Evolutionary conservation across 2,888 invertebrate species (phyloP).

Genomic region (Hypomecis atomaria): DNA sequence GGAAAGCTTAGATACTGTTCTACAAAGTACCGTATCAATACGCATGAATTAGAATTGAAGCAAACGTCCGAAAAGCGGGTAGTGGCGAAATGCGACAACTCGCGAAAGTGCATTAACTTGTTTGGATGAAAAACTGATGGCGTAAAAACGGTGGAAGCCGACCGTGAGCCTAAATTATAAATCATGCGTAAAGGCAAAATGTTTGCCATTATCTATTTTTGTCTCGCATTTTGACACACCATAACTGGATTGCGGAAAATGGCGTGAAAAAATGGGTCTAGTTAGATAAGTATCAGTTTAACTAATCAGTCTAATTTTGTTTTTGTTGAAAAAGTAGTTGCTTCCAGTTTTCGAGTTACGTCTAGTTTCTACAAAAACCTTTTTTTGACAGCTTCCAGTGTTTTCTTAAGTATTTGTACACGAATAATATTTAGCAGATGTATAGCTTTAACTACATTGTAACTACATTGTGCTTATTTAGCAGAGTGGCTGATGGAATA

Average conservation of each 20-base stretch:
- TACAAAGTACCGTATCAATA: slow-evolving; percentile 36
- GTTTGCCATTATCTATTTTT: slow-evolving; percentile 23
- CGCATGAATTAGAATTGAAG: slow-evolving; percentile 78
- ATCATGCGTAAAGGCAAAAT: slow-evolving; percentile 26
- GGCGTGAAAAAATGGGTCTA: background rate
- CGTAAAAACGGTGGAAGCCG: slow-evolving; percentile 27
- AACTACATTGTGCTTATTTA: no score
- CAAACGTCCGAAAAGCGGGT: slow-evolving; percentile 55
- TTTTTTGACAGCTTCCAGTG: no score
- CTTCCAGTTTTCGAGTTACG: no score
- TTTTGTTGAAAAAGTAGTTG: no score
- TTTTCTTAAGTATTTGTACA: no score
- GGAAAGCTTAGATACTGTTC: slow-evolving; percentile 2
- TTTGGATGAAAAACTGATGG: slow-evolving; percentile 34
- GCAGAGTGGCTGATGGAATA: no score
- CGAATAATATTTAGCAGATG: no score
- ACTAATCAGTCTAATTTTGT: background rate
- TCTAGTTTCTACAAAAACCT: no score
- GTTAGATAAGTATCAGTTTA: background rate
- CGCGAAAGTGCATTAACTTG: slow-evolving; percentile 38
- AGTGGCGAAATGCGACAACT: slow-evolving; percentile 34
- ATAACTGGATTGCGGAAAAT: slow-evolving; percentile 14
- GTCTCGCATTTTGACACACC: slow-evolving; percentile 19
- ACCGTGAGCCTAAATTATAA: slow-evolving; percentile 26
- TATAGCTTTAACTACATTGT: no score